Percentiles rank a stretch among this genome's conserved stretches.
Conservation (phyloP, 2,888 invertebrate species). For the Furcula furcula region DNA sequence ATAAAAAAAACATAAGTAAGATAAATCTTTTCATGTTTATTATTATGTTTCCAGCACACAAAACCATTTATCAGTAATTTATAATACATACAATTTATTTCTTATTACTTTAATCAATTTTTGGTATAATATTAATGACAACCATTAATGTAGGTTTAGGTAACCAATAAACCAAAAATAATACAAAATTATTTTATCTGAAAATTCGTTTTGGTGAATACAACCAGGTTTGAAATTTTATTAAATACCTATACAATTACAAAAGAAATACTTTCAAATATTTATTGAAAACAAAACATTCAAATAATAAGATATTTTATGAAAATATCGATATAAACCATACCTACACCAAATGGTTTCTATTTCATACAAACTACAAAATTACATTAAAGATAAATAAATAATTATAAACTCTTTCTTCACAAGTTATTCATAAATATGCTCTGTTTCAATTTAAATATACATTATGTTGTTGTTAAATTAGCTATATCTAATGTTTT, state of each 20-base stretch:
- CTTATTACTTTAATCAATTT: background rate
- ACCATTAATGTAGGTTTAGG: background rate
- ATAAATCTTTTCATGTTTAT: conserved; percentile 30
- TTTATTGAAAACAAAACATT: too few relatives aligned
- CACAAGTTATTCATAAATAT: conserved; percentile 63
- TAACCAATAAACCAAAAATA: background rate
- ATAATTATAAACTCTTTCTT: conserved; percentile 55
- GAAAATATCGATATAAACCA: too few relatives aligned
- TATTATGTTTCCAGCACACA: conserved; percentile 47
- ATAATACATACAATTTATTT: conserved; percentile 10
- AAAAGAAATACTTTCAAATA: too few relatives aligned
- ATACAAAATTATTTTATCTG: too few relatives aligned
- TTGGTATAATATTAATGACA: conserved; percentile 1
- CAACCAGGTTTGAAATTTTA: too few relatives aligned
- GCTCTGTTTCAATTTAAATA: conserved; percentile 46
- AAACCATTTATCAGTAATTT: conserved; percentile 27
- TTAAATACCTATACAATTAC: too few relatives aligned
- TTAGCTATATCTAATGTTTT: conserved; percentile 17
- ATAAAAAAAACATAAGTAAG: conserved; percentile 9
- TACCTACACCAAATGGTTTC: conserved; percentile 13
- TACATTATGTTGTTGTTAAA: conserved; percentile 18
- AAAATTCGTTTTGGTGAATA: too few relatives aligned
- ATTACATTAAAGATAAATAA: conserved; percentile 49
- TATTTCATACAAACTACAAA: conserved; percentile 26
- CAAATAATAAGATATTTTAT: too few relatives aligned